phyloP scores from a whole-genome alignment of 1,140 invertebrate species.

The Drosophila pectinifera region DNA sequence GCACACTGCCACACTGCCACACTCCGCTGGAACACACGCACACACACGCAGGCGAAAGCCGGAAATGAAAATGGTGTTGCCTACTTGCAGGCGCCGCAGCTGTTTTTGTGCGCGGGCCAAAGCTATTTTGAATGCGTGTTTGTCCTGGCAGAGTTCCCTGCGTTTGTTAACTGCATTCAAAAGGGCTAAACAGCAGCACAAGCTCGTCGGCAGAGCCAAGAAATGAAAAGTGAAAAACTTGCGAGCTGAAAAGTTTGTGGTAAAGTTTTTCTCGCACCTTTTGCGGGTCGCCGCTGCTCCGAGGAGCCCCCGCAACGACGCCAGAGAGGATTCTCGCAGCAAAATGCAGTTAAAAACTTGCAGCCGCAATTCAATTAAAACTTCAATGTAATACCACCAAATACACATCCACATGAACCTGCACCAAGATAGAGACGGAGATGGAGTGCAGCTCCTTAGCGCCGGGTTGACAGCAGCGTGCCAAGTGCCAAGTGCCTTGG shows the following conservation, averaged over 20 bases:
- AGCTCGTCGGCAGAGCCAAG: constrained; percentile 8
- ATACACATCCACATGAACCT: constrained; percentile 28
- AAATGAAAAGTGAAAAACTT: constrained; percentile 75
- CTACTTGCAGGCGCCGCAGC: constrained; percentile 47
- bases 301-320: neutral
- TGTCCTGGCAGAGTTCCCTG: constrained; percentile 7
- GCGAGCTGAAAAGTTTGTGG: constrained; percentile 63
- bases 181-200: constrained; percentile 21
- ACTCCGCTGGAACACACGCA: constrained; percentile 3
- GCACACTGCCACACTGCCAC: constrained; percentile 8
- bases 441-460: constrained; percentile 40
- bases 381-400: constrained; percentile 70
- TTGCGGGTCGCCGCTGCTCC: constrained; percentile 6
- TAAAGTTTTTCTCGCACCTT: constrained; percentile 64
- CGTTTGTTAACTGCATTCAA: constrained; percentile 49
- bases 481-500: constrained; percentile 50
- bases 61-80: constrained; percentile 53
- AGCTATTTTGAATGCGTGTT: constrained; percentile 34
- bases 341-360: constrained; percentile 81
- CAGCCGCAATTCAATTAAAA: constrained; percentile 83
- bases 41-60: neutral
- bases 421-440: constrained; percentile 7
- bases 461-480: constrained; percentile 41
- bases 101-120: constrained; percentile 2
- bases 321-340: constrained; percentile 9